phyloP scores from a whole-genome alignment of 1,140 invertebrate genomes.

The Orchesella cincta region DNA sequence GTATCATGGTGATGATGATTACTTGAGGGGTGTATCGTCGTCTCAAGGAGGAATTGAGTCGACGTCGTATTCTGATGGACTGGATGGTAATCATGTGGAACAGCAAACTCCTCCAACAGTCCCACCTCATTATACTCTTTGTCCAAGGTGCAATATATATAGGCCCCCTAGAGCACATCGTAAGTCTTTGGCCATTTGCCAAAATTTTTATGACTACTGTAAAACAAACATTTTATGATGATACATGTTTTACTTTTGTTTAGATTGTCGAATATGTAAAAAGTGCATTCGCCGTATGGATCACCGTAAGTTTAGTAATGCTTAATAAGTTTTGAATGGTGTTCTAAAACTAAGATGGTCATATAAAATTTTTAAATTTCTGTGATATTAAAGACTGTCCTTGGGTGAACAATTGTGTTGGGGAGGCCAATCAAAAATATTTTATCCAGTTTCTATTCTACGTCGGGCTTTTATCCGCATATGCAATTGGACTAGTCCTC shows the following conservation, averaged over 20 bases:
- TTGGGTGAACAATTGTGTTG: slow-evolving; percentile 93
- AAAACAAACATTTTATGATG: neutral
- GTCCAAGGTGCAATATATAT: slow-evolving; percentile 80
- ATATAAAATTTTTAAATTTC: slow-evolving; percentile 14
- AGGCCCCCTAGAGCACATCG: slow-evolving; percentile 80
- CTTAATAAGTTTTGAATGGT: neutral
- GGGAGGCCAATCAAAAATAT: slow-evolving; percentile 90
- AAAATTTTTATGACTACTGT: too few species aligned
- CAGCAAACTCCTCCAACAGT: neutral
- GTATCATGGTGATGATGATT: slow-evolving; percentile 61
- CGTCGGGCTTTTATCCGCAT: slow-evolving; percentile 67
- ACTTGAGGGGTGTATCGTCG: slow-evolving; percentile 62
- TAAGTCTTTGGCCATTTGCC: slow-evolving; percentile 47
- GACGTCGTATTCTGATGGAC: neutral
- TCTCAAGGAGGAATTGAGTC: neutral
- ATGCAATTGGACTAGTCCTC: slow-evolving; percentile 71
- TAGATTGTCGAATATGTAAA: slow-evolving; percentile 83
- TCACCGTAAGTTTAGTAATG: slow-evolving; percentile 74
- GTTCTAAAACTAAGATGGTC: neutral
- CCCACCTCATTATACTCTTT: slow-evolving; percentile 64
- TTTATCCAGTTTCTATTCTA: slow-evolving; percentile 90
- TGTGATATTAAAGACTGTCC: slow-evolving; percentile 54
- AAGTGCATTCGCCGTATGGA: slow-evolving; percentile 86
- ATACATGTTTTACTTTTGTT: slow-evolving; percentile 43
- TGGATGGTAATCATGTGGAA: neutral